Conservation (phyloP, 2,113 vertebrate species). For the Strigops habroptila region DNA sequence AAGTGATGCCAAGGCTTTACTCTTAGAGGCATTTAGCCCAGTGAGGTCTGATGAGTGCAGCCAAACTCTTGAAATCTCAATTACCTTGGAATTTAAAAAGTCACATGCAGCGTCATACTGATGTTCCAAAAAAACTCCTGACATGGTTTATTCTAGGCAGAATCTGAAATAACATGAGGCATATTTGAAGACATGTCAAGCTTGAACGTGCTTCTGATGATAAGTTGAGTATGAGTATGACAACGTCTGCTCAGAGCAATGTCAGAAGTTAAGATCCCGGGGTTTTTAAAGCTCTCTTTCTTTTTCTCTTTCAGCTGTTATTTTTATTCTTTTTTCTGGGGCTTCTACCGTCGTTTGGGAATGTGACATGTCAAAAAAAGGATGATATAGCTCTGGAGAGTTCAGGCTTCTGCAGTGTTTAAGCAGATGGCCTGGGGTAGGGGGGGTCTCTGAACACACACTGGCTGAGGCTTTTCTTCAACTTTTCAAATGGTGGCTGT, state of each 20-base stretch:
- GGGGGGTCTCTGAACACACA: not conserved
- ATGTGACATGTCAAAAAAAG: not conserved
- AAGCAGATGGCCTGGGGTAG: not conserved
- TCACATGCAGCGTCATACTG: not conserved
- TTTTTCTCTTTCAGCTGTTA: not conserved
- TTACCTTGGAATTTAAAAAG: not conserved
- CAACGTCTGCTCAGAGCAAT: not conserved
- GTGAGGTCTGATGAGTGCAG: not conserved
- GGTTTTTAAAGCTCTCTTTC: not conserved
- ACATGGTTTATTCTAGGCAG: not conserved
- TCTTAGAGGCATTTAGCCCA: not conserved
- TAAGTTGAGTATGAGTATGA: not conserved
- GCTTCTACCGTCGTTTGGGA: not conserved
- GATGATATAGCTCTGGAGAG: not conserved
- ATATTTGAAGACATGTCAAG: not conserved
- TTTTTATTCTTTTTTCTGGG: not conserved
- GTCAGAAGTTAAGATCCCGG: not conserved
- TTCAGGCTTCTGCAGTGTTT: not conserved
- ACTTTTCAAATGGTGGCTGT: not conserved
- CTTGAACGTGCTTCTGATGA: not conserved
- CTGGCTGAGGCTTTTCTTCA: not conserved
- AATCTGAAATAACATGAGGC: not conserved
- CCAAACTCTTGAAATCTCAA: not conserved
- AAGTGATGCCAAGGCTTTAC: not conserved
- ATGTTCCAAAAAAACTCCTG: not conserved